Evolutionary conservation across 1,140 invertebrate species (phyloP), one percentile per base, ranked within the genome.

Genomic region (Hirudo medicinalis): DNA sequence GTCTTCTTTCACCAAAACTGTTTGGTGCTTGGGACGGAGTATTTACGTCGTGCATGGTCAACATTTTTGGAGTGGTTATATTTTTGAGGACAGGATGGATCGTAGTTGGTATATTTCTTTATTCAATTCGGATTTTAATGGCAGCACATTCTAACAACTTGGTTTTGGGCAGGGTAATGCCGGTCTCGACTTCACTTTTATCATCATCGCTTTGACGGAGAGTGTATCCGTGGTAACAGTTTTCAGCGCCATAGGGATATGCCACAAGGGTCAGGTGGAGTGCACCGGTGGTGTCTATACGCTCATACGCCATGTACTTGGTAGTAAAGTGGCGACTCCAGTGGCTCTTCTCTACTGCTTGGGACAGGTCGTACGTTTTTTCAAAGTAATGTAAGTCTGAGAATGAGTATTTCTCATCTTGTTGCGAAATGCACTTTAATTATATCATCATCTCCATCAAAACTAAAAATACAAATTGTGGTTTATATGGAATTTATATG

Each of bases 1-100:
- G 80, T 72, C 77, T 80, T 66, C 76, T 76, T 49, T 78, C 79
- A 80, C 92, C 92, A 60, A 91, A 91, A 71, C 83, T 97, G 25
- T 96, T 97, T 86, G 93, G 94, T 20, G 93, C 92, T 2, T 96
- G 93, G 92, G 93, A 97, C 85, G 94, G 94, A 75, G 94, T 97
- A 17, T 94, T 94, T 79, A 94, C 92, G 73, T 80, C 80, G 15
- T 81, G 80, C 72, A 86, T 97, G 77, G 92, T 97, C 77, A 97
- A 97, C 81, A 92, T 97, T 40, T 93, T 97, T 85, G 92, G 93
- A 76, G 92, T 97, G 1, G 94, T 97, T 79, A 91, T 96, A 72
- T 96, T 97, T 82, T 84, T 97, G 36, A 85, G 94, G 78, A 92
- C 92, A 75, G 94, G 94, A 72, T 97, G 94, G 94, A 92, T 97